Evolutionary conservation across 2,797 vertebrate species (phyloP), one percentile per base, ranked within the genome.

Genomic region (Trachurus trachurus): DNA sequence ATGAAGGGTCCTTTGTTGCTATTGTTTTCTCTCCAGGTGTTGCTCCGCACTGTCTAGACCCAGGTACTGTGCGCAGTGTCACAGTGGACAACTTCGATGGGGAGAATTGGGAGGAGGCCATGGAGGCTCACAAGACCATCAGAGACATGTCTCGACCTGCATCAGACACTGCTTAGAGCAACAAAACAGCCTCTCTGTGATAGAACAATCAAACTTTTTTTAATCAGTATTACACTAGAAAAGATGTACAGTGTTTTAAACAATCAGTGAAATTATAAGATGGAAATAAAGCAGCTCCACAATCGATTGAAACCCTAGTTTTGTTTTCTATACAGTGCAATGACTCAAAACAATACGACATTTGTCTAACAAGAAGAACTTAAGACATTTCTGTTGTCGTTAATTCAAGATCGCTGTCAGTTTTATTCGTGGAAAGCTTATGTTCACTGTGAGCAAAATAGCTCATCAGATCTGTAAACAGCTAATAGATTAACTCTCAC

Each of bases 11-110:
- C 56, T 75, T 66, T 76, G 58, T 77, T 74, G 47, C 10, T 69
- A 21, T 52, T 62, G 22, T 70, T 58, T 62, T 31, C 56, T 82
- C 71, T 68, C 6, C 72, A 99, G 98, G 97, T 62, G 95, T 99
- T 1, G 96, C 97, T 34, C 96, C 96, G 0, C 97, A 99, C 72
- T 99, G 97, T 81, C 92, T 99, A 91, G 97, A 99, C 53, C 95
- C 96, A 52, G 98, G 97, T 47, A 97, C 97, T 0, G 95, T 98
- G 71, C 87, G 87, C 78, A 97, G 93, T 22, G 56, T 96, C 68
- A 95, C 90, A 15, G 91, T 96, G n/a, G 97, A 99, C 90, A 93
- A 92, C 0, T 97, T 98, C 89, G 95, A 96, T 62, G 98, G 98
- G 42, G 95, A 96, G 44, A 95, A 97, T 3, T 99, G 98, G 98